Evolutionary conservation across 2,888 invertebrate genomes (phyloP), one percentile per base, ranked within the genome.

Genomic region (Adelphocoris suturalis): DNA sequence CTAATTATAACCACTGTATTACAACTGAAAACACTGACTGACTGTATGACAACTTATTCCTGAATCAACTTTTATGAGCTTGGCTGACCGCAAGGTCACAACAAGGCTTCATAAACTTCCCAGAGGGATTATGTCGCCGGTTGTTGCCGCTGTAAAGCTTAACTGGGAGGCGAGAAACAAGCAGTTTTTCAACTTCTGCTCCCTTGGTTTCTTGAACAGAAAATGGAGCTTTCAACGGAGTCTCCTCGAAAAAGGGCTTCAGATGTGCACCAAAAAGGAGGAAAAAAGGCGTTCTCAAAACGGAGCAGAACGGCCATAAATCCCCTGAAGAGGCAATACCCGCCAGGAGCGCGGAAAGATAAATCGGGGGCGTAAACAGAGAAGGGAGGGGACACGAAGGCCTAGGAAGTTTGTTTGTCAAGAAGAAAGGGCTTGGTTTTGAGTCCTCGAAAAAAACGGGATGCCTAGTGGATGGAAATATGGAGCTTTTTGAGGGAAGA

Each of bases 401-500:
- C 68, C 68, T 19, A 68, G 68, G 68, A 68, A 68, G 68, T 68
- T 68, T 68, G 68, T 68, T 68, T 68, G 68, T 68, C 68, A 68
- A 68, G 68, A 23, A 23, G 68, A 23, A 68, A 19, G 23, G 4
- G n/a, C 68, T 23, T 23, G 68, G 68, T 23, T 68, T 23, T 23
- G 12, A 23, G 68, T 68, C 68, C 23, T 23, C 27, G 23, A 61
- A 23, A 68, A 23, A 68, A 68, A 11, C 23, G 68, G 68, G 19
- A 68, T 12, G 23, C 23, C 23, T 9, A 19, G 19, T 19, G n/a
- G 61, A 23, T 12, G 23, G 27, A 68, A 11, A 68, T 68, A 61
- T 16, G 19, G 2, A 19, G 52, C 19, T 68, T 23, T 23, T 68
- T 12, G 11, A n/a, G 23, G 0, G 27, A 68, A 3, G 68, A 23